Evolutionary conservation across 2,113 vertebrate species (phyloP).

Genomic region (Bucco capensis): DNA sequence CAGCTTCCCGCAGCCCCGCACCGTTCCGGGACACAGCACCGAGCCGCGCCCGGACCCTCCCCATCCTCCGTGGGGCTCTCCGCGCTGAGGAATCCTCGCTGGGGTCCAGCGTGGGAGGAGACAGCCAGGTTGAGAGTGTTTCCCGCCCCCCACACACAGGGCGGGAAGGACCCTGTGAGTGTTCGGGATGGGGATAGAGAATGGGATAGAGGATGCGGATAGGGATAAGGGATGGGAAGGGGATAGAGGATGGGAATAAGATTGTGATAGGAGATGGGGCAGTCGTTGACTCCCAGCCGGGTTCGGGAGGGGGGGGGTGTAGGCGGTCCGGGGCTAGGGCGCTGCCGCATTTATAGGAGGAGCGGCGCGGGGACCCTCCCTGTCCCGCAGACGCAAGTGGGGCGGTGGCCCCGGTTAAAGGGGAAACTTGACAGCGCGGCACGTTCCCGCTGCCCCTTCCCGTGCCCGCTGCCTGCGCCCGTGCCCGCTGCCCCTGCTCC

Average conservation of each 20-base stretch:
- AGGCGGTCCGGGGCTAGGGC: neutral
- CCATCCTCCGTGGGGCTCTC: neutral
- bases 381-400: constrained; percentile 34
- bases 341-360: constrained; percentile 19
- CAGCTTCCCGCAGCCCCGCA: neutral
- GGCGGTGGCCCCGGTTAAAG: constrained; percentile 52
- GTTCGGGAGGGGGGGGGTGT: neutral
- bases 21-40: neutral
- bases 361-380: constrained; percentile 17
- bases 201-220: no score
- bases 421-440: constrained; percentile 25
- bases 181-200: no score
- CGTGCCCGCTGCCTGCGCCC: neutral
- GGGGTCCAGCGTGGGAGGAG: no score
- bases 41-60: neutral
- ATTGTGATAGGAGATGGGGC: neutral
- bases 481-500: neutral
- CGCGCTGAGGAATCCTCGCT: neutral
- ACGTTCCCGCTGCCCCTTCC: neutral
- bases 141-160: no score
- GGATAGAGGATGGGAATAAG: no score
- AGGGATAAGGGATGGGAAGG: no score
- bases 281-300: neutral
- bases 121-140: no score
- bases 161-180: no score